A percentile compares a stretch with the other conserved stretches of the same genome.
phyloP scores from a whole-genome alignment of 2,113 vertebrate genomes.

The Lophotis ruficrista region DNA sequence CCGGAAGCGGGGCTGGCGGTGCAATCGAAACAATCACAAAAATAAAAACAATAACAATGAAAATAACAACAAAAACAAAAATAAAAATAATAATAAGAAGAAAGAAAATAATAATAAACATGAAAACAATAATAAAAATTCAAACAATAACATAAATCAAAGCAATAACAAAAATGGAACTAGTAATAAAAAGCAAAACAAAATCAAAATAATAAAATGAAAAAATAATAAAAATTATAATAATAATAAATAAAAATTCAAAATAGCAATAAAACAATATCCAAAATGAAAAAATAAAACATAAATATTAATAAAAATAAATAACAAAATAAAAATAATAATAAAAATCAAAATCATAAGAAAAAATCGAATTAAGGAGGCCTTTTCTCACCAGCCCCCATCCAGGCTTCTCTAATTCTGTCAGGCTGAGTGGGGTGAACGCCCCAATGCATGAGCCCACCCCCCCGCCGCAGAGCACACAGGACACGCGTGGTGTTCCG shows the following conservation, averaged over 20 bases:
- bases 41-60: no score
- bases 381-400: neutral
- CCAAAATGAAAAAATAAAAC: no score
- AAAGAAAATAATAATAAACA: no score
- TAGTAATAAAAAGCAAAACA: neutral
- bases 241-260: neutral
- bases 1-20: no score
- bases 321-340: neutral
- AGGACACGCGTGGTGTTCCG: no score
- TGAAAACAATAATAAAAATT: neutral
- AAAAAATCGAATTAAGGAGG: neutral
- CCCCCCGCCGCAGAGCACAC: neutral
- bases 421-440: neutral
- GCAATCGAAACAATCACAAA: no score
- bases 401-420: no score
- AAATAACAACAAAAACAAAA: no score
- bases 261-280: no score
- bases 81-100: neutral
- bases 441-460: rapidly evolving
- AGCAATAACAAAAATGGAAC: neutral
- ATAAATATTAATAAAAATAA: no score
- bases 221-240: neutral
- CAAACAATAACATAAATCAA: neutral
- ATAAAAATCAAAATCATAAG: neutral
- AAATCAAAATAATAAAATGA: no score